Percentiles rank a stretch among this genome's conserved stretches.
Conservation (phyloP, 2,113 vertebrate genomes). For the Petrocephalus zakoni region DNA sequence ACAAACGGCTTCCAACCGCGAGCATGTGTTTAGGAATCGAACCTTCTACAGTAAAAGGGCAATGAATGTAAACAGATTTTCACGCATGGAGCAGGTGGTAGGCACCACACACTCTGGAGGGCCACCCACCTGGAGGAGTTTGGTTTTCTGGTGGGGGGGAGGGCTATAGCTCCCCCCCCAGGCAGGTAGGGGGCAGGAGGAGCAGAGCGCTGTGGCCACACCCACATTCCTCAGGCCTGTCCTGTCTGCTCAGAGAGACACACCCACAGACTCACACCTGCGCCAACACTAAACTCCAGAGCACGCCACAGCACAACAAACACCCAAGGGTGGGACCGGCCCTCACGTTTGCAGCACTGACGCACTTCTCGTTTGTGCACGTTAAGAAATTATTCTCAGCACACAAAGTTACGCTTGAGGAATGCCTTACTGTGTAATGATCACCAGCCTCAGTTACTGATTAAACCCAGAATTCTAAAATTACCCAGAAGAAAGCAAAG, state of each 20-base stretch:
- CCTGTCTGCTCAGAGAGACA: conserved; percentile 9
- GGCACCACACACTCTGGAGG: background rate
- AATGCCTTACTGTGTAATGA: background rate
- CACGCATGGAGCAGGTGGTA: background rate
- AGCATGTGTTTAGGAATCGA: background rate
- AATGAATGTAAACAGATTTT: background rate
- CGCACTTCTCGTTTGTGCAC: background rate
- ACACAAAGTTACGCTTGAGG: background rate
- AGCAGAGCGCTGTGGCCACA: conserved; percentile 33
- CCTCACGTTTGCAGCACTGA: conserved; percentile 26
- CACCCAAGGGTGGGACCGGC: background rate
- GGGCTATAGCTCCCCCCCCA: conserved; percentile 31
- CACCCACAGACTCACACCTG: background rate
- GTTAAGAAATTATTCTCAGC: background rate
- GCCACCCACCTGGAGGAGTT: background rate
- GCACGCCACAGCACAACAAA: background rate
- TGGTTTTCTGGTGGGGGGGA: background rate
- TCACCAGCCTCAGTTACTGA: background rate
- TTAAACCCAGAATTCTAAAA: background rate
- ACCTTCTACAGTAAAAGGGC: background rate
- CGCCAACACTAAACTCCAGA: background rate
- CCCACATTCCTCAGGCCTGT: conserved; percentile 59
- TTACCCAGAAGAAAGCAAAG: background rate
- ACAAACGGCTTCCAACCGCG: background rate
- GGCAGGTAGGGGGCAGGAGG: conserved; percentile 55